These are phyloP conservation scores for Aleiodes alternator DNA, from an alignment of 2,888 invertebrate species.

Conservation along the genomic window DNA sequence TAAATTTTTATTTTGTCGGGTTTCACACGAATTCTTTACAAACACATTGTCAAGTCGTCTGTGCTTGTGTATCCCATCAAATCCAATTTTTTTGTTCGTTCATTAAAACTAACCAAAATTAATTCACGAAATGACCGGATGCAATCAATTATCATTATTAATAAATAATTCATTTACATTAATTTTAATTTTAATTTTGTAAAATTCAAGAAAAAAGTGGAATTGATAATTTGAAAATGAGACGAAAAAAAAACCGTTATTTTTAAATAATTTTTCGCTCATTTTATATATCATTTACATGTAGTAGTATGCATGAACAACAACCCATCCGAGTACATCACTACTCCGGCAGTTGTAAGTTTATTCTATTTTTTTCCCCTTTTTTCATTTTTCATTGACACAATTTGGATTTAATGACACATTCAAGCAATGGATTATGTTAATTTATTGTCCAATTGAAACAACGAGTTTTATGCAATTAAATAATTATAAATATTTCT, in stretches of 20 bases:
- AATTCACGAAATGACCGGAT: too few relatives aligned
- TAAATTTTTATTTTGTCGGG: conserved; percentile 4
- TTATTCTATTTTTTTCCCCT: conserved; percentile 56
- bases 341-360: conserved; percentile 60
- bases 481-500: conserved; percentile 44
- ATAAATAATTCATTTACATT: background rate
- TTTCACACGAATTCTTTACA: background rate
- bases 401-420: conserved; percentile 39
- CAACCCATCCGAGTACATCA: conserved; percentile 26
- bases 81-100: too few relatives aligned
- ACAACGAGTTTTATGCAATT: conserved; percentile 44
- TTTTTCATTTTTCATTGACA: conserved; percentile 59
- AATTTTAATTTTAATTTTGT: background rate
- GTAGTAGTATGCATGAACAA: conserved; percentile 5
- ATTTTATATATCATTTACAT: conserved; percentile 3
- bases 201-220: background rate
- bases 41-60: conserved; percentile 15
- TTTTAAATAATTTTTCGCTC: conserved; percentile 13
- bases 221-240: background rate
- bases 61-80: background rate
- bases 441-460: background rate
- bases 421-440: background rate
- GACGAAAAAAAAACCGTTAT: conserved; percentile 23
- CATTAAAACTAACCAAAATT: too few relatives aligned
- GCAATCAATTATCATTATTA: too few relatives aligned